Percentiles rank a stretch among this genome's conserved stretches.
Conservation (phyloP, 2,113 vertebrate genomes). For the Petrocephalus microphthalmus region DNA sequence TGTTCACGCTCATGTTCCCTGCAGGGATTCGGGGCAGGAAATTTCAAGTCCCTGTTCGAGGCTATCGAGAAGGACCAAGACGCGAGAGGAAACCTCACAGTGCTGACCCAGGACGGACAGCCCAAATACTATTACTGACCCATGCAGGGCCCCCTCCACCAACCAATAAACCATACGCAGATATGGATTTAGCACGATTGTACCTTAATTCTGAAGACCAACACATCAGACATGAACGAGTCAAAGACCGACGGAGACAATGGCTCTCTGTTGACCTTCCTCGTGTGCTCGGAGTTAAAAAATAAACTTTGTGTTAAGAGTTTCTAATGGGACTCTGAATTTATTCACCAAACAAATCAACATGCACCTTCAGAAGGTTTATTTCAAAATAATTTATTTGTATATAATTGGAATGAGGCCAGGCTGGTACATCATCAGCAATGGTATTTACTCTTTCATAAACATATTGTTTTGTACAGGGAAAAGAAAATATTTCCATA, state of each 20-base stretch:
- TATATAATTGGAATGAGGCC: conserved; percentile 69
- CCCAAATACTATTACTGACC: conserved; percentile 52
- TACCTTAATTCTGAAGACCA: background rate
- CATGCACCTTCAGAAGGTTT: conserved; percentile 30
- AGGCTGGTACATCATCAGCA: conserved; percentile 61
- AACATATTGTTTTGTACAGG: conserved; percentile 61
- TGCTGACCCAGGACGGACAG: conserved; percentile 48
- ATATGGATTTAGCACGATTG: background rate
- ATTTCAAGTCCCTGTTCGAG: conserved; percentile 77
- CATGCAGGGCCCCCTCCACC: background rate
- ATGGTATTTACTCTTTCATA: conserved; percentile 60
- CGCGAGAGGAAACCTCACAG: conserved; percentile 69
- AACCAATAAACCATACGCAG: background rate
- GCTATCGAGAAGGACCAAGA: conserved; percentile 74
- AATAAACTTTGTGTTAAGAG: background rate
- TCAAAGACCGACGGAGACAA: background rate
- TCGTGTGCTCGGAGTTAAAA: background rate
- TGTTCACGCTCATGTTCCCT: conserved; percentile 42
- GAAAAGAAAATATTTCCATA: conserved; percentile 63
- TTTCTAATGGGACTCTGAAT: background rate
- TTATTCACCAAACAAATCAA: background rate
- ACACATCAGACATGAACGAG: background rate
- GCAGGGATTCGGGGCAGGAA: conserved; percentile 74
- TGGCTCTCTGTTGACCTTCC: conserved; percentile 4
- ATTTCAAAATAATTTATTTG: conserved; percentile 75